These are phyloP conservation scores for Eristalis pertinax DNA, from an alignment of 2,888 invertebrate species.

Conservation along the genomic window DNA sequence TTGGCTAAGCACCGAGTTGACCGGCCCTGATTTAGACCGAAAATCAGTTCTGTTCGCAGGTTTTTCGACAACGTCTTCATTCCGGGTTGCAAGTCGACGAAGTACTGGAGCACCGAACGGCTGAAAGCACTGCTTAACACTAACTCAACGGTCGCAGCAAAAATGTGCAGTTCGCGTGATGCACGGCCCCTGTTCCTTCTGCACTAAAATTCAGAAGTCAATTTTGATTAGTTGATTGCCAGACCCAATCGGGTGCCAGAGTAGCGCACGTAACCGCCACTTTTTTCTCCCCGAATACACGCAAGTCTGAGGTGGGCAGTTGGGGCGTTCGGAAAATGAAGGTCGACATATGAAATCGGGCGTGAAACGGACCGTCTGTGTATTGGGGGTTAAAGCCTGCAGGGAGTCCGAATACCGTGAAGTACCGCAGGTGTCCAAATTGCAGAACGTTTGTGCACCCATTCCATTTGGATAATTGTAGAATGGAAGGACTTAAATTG, in stretches of 20 bases:
- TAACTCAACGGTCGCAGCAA: not conserved
- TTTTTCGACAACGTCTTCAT: slow-evolving; percentile 37
- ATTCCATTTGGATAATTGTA: too few species aligned
- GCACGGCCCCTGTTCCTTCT: not conserved
- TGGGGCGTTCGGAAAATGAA: too few species aligned
- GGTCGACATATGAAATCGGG: too few species aligned
- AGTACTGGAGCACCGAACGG: not conserved
- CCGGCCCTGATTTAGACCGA: slow-evolving; percentile 34
- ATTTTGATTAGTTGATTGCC: not conserved
- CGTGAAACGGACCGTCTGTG: too few species aligned
- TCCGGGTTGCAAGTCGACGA: not conserved
- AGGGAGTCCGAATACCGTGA: too few species aligned
- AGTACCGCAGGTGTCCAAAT: too few species aligned
- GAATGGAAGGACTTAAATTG: too few species aligned
- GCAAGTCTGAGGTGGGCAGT: too few species aligned
- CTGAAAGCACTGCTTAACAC: too few species aligned
- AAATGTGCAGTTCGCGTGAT: not conserved
- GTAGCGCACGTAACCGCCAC: not conserved
- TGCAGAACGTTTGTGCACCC: too few species aligned
- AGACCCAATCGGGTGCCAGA: not conserved
- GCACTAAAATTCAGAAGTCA: not conserved
- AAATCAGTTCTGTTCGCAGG: slow-evolving; percentile 35
- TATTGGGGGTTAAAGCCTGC: too few species aligned
- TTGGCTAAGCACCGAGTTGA: slow-evolving; percentile 46
- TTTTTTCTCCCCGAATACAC: too few species aligned